These are phyloP conservation scores for Sparus aurata DNA, from an alignment of 2,797 vertebrate genomes.

Conservation along the genomic window DNA sequence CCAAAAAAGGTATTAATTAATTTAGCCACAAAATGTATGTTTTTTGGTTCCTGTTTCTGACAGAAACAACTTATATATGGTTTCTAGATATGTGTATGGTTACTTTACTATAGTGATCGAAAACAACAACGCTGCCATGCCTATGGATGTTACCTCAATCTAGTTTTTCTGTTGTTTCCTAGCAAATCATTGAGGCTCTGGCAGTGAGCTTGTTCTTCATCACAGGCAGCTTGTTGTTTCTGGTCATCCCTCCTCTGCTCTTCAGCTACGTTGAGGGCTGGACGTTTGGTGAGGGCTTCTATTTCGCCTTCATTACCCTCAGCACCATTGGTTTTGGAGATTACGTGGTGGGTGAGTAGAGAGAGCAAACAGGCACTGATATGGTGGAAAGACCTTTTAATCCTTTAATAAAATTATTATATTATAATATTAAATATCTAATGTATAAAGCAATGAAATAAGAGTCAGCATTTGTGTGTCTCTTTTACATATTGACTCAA, in stretches of 20 bases:
- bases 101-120: too few species aligned
- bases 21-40: neutral
- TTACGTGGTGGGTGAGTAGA: constrained; percentile 90
- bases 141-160: neutral
- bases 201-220: constrained; percentile 86
- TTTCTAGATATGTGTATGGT: neutral
- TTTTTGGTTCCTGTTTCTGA: neutral
- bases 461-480: neutral
- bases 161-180: neutral
- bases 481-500: neutral
- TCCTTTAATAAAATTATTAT: neutral
- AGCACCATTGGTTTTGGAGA: constrained; percentile 97
- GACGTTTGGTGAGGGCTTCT: constrained; percentile 94
- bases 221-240: constrained; percentile 88
- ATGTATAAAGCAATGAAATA: neutral
- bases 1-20: constrained; percentile 79
- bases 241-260: constrained; percentile 91
- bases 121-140: neutral
- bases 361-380: constrained; percentile 41
- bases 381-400: constrained; percentile 1
- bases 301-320: constrained; percentile 95
- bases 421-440: neutral
- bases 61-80: neutral
- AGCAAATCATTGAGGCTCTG: constrained; percentile 87
- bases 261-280: constrained; percentile 95